Evolutionary conservation across 1,140 invertebrate species (phyloP), one percentile per base, ranked within the genome.

Genomic region (Drosophila ironensis): DNA sequence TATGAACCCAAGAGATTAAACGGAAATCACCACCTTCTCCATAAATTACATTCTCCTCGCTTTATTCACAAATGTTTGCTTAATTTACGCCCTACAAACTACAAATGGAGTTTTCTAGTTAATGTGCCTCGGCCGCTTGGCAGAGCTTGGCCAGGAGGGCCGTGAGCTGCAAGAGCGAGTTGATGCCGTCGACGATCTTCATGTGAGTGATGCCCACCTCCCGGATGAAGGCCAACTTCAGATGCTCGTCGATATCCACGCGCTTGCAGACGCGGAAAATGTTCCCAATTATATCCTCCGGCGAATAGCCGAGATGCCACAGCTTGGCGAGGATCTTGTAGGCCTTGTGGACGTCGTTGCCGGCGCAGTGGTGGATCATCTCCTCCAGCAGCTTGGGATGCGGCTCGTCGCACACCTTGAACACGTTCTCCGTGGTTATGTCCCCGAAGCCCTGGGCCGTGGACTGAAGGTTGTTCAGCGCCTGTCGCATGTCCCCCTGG

Each of bases 361-460:
- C 90, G 0, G 92, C 91, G 91, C 98, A 99, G 78, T 94, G 92
- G 51, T 96, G 93, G 42, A 99, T 91, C 97, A 99, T 99, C 68
- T 96, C 94, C 90, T 96, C 96, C 6, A 99, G 94, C 0, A 98
- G 88, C 59, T 98, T 91, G 4, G 99, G 99, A 92, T 99, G 98
- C 0, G 99, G 98, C 90, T 99, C 98, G 91, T 99, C 99, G 90
- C 99, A 99, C 9, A 99, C 98, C 93, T 99, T 99, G 87, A 99
- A 99, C n/a, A 99, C 98, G 93, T 99, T 98, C 84, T 97, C 95
- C 59, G 94, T 94, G 68, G 95, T 98, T 1, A 99, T 94, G 86
- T 96, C 94, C 3, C 94, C 95, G 92, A 99, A 99, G 17, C 98
- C 98, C 91, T 99, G 97, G 35, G 94, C 94, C 0, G 98, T 99